phyloP scores from a whole-genome alignment of 2,888 invertebrate species.

The Pinctada fucata region DNA sequence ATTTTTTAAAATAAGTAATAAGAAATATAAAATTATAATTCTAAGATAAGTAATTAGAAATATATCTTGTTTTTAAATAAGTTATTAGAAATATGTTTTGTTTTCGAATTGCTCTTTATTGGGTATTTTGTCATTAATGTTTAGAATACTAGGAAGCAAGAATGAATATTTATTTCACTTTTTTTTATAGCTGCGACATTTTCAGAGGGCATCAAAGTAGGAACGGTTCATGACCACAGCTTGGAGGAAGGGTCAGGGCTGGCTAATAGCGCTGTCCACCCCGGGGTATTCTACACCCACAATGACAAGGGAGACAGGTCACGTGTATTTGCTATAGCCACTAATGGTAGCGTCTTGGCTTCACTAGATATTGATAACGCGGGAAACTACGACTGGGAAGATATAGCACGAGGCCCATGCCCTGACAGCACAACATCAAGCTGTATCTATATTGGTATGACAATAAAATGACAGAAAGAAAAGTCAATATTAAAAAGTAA shows the following conservation, averaged over 20 bases:
- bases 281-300: constrained; percentile 43
- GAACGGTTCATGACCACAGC: not conserved
- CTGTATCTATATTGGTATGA: constrained; percentile 27
- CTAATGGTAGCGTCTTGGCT: constrained; percentile 31
- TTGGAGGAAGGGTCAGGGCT: constrained; percentile 42
- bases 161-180: not conserved
- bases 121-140: too few relatives aligned
- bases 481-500: too few relatives aligned
- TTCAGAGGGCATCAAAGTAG: constrained; percentile 10
- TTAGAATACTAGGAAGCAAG: too few relatives aligned
- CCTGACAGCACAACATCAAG: not conserved
- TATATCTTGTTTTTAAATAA: too few relatives aligned
- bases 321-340: constrained; percentile 41
- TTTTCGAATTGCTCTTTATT: too few relatives aligned
- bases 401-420: constrained; percentile 25
- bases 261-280: constrained; percentile 38
- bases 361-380: constrained; percentile 11
- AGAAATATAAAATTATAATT: too few relatives aligned
- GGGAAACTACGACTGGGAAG: constrained; percentile 29
- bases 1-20: too few relatives aligned
- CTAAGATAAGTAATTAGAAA: too few relatives aligned
- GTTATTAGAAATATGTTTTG: too few relatives aligned
- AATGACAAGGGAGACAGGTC: constrained; percentile 45
- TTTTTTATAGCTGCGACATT: constrained; percentile 6
- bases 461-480: too few relatives aligned